Evolutionary conservation across 1,140 invertebrate genomes (phyloP).

Genomic region (Brachionus plicatilis): DNA sequence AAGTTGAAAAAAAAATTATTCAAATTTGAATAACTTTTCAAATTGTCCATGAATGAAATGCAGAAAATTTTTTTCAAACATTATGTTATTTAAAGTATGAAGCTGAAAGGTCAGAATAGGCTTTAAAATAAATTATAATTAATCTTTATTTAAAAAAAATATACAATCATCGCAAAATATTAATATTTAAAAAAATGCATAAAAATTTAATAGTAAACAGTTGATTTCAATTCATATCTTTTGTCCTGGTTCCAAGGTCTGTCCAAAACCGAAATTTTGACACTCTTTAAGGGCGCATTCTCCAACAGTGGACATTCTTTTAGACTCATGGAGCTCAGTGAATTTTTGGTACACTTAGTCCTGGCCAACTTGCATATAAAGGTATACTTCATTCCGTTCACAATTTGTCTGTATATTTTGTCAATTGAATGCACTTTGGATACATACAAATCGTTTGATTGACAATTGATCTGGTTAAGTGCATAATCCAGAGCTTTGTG

Average conservation of each 20-base stretch:
- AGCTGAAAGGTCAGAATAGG: too few relatives aligned
- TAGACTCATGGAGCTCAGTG: background rate
- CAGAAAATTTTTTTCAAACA: too few relatives aligned
- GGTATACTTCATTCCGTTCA: slow-evolving; percentile 15
- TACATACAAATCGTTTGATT: slow-evolving; percentile 37
- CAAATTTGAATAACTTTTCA: too few relatives aligned
- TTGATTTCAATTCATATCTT: background rate
- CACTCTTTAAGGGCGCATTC: background rate
- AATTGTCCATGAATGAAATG: too few relatives aligned
- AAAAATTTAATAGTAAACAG: background rate
- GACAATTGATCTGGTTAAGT: background rate
- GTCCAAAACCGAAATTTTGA: background rate
- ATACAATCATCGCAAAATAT: background rate
- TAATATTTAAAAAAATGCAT: background rate
- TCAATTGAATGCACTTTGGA: background rate
- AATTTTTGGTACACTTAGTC: slow-evolving; percentile 27
- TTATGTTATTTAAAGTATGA: too few relatives aligned
- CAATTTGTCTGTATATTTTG: slow-evolving; percentile 23
- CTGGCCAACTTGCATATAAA: background rate
- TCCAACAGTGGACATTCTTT: background rate
- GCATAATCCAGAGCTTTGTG: background rate
- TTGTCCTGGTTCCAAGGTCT: background rate
- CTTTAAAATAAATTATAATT: background rate
- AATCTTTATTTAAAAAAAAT: background rate
- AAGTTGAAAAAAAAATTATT: too few relatives aligned